phyloP scores from a whole-genome alignment of 2,888 invertebrate genomes.

The Drosophila ezoana region DNA sequence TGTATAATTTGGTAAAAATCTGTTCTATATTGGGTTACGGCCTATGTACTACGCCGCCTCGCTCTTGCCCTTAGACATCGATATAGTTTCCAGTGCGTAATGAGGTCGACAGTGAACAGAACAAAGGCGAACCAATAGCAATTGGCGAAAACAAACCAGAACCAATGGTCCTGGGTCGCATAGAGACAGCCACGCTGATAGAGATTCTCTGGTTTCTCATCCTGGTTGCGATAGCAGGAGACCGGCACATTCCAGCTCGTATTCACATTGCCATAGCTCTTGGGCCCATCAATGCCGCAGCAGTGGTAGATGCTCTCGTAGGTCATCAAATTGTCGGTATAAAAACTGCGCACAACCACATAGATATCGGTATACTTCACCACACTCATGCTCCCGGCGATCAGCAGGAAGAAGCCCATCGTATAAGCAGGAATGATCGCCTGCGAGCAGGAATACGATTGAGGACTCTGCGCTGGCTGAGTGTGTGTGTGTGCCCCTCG shows the following conservation, averaged over 20 bases:
- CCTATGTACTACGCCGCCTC: background rate
- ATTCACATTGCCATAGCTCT: constrained; percentile 23
- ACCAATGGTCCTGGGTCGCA: constrained; percentile 35
- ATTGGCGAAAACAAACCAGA: constrained; percentile 52
- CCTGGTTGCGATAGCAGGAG: constrained; percentile 25
- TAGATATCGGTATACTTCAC: constrained; percentile 38
- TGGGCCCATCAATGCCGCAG: constrained; percentile 51
- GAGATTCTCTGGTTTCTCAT: background rate
- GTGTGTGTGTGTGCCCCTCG: too few species aligned
- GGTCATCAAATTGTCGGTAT: constrained; percentile 17
- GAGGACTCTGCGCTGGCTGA: too few species aligned
- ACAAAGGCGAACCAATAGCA: constrained; percentile 48
- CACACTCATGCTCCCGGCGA: constrained; percentile 38
- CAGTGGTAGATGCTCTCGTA: constrained; percentile 37
- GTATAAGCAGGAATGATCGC: background rate
- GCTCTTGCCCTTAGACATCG: too few species aligned
- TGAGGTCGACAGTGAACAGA: constrained; percentile 15
- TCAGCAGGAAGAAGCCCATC: constrained; percentile 16
- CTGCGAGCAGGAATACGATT: constrained; percentile 2
- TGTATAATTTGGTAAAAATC: background rate
- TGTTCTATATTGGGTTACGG: background rate
- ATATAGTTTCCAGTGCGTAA: constrained; percentile 39
- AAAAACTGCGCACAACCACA: constrained; percentile 41
- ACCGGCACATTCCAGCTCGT: constrained; percentile 16
- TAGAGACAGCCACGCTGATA: constrained; percentile 30